These are phyloP conservation scores for Margaritifera margaritifera DNA, from an alignment of 2,888 invertebrate genomes.

Conservation along the genomic window DNA sequence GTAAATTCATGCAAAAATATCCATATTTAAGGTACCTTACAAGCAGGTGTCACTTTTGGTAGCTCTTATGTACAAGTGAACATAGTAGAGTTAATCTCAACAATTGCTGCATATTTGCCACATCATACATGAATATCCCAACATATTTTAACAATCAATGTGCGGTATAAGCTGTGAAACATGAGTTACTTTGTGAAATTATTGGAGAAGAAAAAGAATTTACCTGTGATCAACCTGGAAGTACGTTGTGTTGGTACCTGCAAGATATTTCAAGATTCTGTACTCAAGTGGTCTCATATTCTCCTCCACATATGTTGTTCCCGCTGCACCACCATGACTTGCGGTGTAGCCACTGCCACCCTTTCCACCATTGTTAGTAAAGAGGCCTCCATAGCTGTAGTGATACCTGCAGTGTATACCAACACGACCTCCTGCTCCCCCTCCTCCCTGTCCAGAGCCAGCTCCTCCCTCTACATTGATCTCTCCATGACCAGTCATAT, in stretches of 20 bases:
- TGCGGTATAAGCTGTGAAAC: too few species aligned
- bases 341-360: conserved; percentile 26
- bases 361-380: conserved; percentile 45
- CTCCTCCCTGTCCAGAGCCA: conserved; percentile 39
- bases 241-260: conserved; percentile 45
- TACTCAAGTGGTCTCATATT: conserved; percentile 57
- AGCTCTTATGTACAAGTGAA: too few species aligned
- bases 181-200: too few species aligned
- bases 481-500: conserved; percentile 61
- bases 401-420: conserved; percentile 56
- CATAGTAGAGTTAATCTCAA: too few species aligned
- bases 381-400: conserved; percentile 55
- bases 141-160: too few species aligned
- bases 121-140: too few species aligned
- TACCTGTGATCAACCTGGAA: conserved; percentile 50
- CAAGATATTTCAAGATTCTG: conserved; percentile 52
- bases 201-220: neutral
- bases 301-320: conserved; percentile 57
- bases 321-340: conserved; percentile 54
- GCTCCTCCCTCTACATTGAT: conserved; percentile 55
- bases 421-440: conserved; percentile 56
- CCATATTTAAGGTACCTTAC: too few species aligned
- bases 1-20: too few species aligned
- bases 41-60: too few species aligned
- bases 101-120: too few species aligned